phyloP scores from a whole-genome alignment of 2,113 vertebrate genomes.

The Periophthalmodon schlosseri region DNA sequence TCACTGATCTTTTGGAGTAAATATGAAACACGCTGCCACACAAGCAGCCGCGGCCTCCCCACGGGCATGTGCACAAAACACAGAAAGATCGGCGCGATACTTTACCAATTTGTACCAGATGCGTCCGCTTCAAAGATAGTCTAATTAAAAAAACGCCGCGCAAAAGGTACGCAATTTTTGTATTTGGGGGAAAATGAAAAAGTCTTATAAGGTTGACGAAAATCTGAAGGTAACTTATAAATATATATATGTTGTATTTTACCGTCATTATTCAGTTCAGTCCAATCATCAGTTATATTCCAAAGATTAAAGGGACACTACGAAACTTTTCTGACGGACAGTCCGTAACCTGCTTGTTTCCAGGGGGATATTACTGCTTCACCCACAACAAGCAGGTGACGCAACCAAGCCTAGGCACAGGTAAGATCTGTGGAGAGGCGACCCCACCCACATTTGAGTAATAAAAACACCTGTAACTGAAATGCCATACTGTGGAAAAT shows the following conservation, averaged over 20 bases:
- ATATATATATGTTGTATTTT: too few relatives aligned
- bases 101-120: constrained; percentile 13
- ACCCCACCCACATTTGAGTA: too few relatives aligned
- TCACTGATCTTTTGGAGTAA: constrained; percentile 5
- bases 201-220: not conserved
- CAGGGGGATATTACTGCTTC: too few relatives aligned
- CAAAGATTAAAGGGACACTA: not conserved
- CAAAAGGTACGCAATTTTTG: not conserved
- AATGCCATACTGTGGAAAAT: too few relatives aligned
- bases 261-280: too few relatives aligned
- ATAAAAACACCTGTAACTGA: too few relatives aligned
- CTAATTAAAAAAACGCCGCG: not conserved
- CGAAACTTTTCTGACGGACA: not conserved
- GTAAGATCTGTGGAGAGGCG: too few relatives aligned
- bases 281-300: too few relatives aligned
- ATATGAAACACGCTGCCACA: constrained; percentile 8
- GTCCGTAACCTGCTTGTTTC: too few relatives aligned
- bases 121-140: constrained; percentile 1
- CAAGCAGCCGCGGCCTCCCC: not conserved
- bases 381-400: too few relatives aligned
- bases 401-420: too few relatives aligned
- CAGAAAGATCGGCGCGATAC: not conserved
- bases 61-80: not conserved
- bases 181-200: not conserved
- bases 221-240: not conserved